These are phyloP conservation scores for Coboldia fuscipes DNA, from an alignment of 1,140 invertebrate species.

Conservation along the genomic window DNA sequence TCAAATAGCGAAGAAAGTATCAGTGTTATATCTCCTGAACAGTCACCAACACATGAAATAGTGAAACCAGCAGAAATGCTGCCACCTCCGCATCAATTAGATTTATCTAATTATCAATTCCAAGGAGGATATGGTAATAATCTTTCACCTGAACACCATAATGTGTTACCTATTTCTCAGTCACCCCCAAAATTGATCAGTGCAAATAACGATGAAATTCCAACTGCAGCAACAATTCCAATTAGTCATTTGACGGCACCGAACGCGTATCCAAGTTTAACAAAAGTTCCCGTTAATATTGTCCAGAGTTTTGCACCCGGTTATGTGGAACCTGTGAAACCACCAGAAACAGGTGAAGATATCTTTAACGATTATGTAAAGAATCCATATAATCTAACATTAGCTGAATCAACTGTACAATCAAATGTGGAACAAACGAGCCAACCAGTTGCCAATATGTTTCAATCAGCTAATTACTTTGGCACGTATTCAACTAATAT, in stretches of 20 bases:
- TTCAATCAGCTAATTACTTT: slow-evolving; percentile 29
- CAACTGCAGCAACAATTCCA: slow-evolving; percentile 9
- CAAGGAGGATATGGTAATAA: too few relatives aligned
- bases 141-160: background rate
- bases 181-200: background rate
- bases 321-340: slow-evolving; percentile 6
- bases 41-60: too few relatives aligned
- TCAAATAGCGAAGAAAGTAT: too few relatives aligned
- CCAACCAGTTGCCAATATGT: slow-evolving; percentile 11
- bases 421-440: slow-evolving; percentile 8
- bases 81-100: too few relatives aligned
- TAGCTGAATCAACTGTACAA: slow-evolving; percentile 9
- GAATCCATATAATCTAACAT: slow-evolving; percentile 24
- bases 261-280: slow-evolving; percentile 14
- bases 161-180: background rate
- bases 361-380: slow-evolving; percentile 25
- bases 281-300: slow-evolving; percentile 14
- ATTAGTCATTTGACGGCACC: slow-evolving; percentile 12
- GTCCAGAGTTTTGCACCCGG: slow-evolving; percentile 16
- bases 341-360: slow-evolving; percentile 6
- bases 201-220: too few relatives aligned
- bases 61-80: too few relatives aligned
- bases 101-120: too few relatives aligned
- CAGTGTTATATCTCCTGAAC: too few relatives aligned
- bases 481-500: slow-evolving; percentile 23